Conservation (phyloP, 2,888 invertebrate genomes). For the Nycteola revayana region DNA sequence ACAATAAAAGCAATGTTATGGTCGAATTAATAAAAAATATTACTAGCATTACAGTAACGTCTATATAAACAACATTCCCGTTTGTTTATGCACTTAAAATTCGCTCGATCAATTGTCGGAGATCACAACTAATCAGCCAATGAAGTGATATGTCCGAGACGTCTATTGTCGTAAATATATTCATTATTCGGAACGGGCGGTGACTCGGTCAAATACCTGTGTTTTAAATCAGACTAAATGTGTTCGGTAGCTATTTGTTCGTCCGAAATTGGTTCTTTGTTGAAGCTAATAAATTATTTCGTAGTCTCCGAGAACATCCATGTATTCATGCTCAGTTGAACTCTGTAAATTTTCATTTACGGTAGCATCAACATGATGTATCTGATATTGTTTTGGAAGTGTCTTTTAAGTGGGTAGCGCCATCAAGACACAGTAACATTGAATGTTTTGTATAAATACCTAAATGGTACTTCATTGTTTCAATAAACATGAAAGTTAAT, state of each 20-base stretch:
- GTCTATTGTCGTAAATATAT: conserved; percentile 57
- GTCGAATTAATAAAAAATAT: conserved; percentile 53
- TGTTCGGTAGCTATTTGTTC: conserved; percentile 56
- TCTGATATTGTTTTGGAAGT: conserved; percentile 38
- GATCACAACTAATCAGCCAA: conserved; percentile 54
- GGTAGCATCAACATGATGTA: conserved; percentile 34
- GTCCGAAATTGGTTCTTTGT: conserved; percentile 58
- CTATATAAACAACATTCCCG: conserved; percentile 46
- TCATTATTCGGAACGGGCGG: conserved; percentile 52
- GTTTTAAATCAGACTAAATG: conserved; percentile 64
- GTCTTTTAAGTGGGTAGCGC: conserved; percentile 39
- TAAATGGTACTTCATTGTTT: conserved; percentile 16
- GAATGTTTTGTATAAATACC: conserved; percentile 41
- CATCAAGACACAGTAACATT: conserved; percentile 32
- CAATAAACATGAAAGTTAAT: conserved; percentile 33
- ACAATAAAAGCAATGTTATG: conserved; percentile 39
- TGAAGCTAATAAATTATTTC: conserved; percentile 64
- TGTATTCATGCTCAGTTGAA: conserved; percentile 52
- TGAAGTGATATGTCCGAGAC: conserved; percentile 43
- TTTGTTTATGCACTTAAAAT: conserved; percentile 53
- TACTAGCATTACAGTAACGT: conserved; percentile 37
- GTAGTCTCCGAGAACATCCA: conserved; percentile 38
- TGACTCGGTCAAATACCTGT: conserved; percentile 72
- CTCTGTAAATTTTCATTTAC: conserved; percentile 45
- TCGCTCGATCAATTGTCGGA: conserved; percentile 50